phyloP scores from a whole-genome alignment of 2,113 vertebrate species.

The Protobothrops mucrosquamatus region DNA sequence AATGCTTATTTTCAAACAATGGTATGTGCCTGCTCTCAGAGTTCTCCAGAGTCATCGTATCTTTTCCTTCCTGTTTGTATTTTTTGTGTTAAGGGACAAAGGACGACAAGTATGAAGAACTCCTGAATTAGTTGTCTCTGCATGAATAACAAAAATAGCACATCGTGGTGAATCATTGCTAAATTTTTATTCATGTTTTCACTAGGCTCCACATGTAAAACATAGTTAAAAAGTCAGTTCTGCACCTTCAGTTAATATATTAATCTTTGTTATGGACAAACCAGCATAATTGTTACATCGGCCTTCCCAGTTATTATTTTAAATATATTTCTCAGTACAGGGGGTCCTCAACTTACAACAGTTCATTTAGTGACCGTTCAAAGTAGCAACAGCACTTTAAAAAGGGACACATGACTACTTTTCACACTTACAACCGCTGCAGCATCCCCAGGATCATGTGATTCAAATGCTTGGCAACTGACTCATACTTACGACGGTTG shows the following conservation, averaged over 20 bases:
- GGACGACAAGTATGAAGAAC: background rate
- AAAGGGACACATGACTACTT: background rate
- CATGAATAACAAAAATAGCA: background rate
- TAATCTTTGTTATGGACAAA: background rate
- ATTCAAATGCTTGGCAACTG: background rate
- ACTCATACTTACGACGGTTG: background rate
- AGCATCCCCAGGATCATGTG: background rate
- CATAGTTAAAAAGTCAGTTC: constrained; percentile 22
- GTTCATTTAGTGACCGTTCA: background rate
- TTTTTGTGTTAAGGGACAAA: background rate
- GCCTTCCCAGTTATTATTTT: background rate
- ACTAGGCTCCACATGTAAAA: background rate
- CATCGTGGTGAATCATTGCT: background rate
- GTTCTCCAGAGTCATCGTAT: constrained; percentile 17
- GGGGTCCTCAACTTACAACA: background rate
- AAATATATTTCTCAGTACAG: background rate
- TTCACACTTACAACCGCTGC: background rate
- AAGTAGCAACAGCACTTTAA: background rate
- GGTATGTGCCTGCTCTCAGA: constrained; percentile 2
- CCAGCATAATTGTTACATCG: background rate
- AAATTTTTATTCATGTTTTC: background rate
- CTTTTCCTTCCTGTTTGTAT: constrained; percentile 39
- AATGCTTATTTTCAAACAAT: constrained; percentile 33
- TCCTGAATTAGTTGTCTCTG: background rate
- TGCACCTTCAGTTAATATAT: background rate